Conservation (phyloP, 2,113 vertebrate species). For the Cinclus cinclus region DNA sequence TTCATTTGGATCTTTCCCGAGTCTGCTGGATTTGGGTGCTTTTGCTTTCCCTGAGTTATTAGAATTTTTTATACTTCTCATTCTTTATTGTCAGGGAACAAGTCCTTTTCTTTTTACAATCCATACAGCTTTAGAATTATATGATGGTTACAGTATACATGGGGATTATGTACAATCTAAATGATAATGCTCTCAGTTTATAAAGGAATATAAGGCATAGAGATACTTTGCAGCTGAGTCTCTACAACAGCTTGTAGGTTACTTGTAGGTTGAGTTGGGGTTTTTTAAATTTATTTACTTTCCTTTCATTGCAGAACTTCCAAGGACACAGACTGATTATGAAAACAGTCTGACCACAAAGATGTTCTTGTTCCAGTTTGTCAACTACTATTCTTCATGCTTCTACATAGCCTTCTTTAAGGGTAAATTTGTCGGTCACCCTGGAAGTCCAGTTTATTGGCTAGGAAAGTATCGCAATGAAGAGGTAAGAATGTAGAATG, state of each 20-base stretch:
- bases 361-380: slow-evolving; percentile 97
- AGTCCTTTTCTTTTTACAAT: not conserved
- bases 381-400: slow-evolving; percentile 96
- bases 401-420: slow-evolving; percentile 96
- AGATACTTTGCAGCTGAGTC: not conserved
- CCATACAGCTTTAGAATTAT: slow-evolving; percentile 43
- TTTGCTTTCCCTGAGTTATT: not conserved
- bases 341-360: slow-evolving; percentile 94
- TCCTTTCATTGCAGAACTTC: slow-evolving; percentile 80
- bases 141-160: slow-evolving; percentile 4
- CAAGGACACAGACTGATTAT: slow-evolving; percentile 90
- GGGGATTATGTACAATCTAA: slow-evolving; percentile 14
- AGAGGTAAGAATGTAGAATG: slow-evolving; percentile 76
- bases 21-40: not conserved
- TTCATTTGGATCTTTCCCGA: slow-evolving; percentile 35
- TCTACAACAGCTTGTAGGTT: slow-evolving; percentile 4
- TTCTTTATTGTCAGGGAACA: not conserved
- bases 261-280: not conserved
- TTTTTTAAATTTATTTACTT: not conserved
- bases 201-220: not conserved
- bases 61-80: not conserved
- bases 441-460: slow-evolving; percentile 87
- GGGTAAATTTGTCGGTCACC: slow-evolving; percentile 89
- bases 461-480: slow-evolving; percentile 89
- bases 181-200: slow-evolving; percentile 31